Percentiles rank a stretch among this genome's conserved stretches.
phyloP scores from a whole-genome alignment of 2,113 vertebrate genomes.

The Psittacula cyanocephala region DNA sequence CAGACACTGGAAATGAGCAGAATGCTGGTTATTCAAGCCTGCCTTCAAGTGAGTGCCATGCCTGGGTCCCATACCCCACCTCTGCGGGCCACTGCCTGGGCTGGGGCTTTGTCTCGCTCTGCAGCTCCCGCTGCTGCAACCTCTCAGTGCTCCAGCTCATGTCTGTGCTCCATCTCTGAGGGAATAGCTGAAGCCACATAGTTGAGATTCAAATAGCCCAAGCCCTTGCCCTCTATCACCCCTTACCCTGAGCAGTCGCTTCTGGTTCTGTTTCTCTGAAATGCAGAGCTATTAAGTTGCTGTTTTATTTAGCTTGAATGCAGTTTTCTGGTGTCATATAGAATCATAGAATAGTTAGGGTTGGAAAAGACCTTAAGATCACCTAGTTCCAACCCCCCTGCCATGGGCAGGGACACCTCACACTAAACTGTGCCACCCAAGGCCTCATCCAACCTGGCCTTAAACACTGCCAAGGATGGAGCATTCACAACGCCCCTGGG shows the following conservation, averaged over 20 bases:
- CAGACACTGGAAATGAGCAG: neutral
- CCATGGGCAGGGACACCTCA: too few species aligned
- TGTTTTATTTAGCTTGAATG: neutral
- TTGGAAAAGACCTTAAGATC: too few species aligned
- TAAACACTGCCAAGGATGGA: too few species aligned
- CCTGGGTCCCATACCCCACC: neutral
- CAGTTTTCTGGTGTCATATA: neutral
- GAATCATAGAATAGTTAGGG: too few species aligned
- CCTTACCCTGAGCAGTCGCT: neutral
- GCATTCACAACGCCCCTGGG: too few species aligned
- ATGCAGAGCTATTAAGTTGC: neutral
- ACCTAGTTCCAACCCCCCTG: too few species aligned
- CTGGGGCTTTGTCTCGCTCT: neutral
- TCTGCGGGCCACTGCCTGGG: accelerated
- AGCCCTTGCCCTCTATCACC: neutral
- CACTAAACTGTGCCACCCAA: too few species aligned
- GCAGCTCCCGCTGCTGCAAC: neutral
- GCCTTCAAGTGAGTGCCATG: neutral
- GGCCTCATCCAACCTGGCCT: too few species aligned
- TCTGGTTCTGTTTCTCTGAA: neutral
- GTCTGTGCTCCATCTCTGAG: accelerated
- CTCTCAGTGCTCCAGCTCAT: accelerated
- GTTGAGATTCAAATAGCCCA: neutral
- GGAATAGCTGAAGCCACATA: neutral
- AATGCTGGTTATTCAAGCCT: neutral